phyloP scores from a whole-genome alignment of 2,888 invertebrate genomes.

The Catocala nupta region DNA sequence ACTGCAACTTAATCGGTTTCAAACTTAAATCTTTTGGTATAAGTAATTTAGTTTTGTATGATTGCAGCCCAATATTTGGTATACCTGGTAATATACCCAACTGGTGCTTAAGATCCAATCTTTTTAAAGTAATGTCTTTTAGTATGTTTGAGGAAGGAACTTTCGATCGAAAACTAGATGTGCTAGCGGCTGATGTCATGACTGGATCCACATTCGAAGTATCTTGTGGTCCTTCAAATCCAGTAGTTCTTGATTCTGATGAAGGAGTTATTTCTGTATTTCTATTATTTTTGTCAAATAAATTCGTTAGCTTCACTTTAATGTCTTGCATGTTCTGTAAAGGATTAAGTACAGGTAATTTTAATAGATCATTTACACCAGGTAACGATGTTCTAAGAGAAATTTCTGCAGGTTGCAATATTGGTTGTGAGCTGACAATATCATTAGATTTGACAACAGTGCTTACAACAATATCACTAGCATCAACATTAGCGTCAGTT shows the following conservation, averaged over 20 bases:
- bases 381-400: slow-evolving; percentile 28
- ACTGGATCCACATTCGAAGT: slow-evolving; percentile 31
- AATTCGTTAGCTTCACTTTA: slow-evolving; percentile 49
- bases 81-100: slow-evolving; percentile 36
- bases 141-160: slow-evolving; percentile 48
- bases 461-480: slow-evolving; percentile 60
- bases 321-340: slow-evolving; percentile 60
- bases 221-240: slow-evolving; percentile 19
- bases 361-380: slow-evolving; percentile 41
- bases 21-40: slow-evolving; percentile 60
- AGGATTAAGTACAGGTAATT: slow-evolving; percentile 26
- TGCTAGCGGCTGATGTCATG: slow-evolving; percentile 58
- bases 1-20: slow-evolving; percentile 61
- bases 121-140: slow-evolving; percentile 59
- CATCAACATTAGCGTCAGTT: slow-evolving; percentile 61
- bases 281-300: slow-evolving; percentile 47
- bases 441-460: slow-evolving; percentile 39
- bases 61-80: slow-evolving; percentile 42
- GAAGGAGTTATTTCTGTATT: slow-evolving; percentile 30
- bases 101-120: slow-evolving; percentile 59
- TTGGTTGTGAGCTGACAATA: slow-evolving; percentile 31
- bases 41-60: slow-evolving; percentile 60
- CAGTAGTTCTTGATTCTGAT: slow-evolving; percentile 31
- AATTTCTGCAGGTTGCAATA: slow-evolving; percentile 41
- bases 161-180: slow-evolving; percentile 40